A percentile compares a stretch with the other conserved stretches of the same genome.
phyloP scores from a whole-genome alignment of 2,113 vertebrate genomes.

The Lycocorax pyrrhopterus region DNA sequence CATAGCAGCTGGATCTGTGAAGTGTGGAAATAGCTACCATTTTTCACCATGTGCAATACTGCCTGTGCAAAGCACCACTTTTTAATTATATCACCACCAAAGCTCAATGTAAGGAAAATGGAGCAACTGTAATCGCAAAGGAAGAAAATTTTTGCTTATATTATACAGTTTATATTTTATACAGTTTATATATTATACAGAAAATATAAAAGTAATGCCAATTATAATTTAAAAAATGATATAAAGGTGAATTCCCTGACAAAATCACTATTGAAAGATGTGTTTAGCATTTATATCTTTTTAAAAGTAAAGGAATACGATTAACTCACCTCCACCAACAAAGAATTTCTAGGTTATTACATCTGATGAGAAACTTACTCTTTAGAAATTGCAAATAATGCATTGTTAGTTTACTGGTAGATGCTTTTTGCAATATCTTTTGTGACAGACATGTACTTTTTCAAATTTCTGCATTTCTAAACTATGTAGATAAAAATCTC shows the following conservation, averaged over 20 bases:
- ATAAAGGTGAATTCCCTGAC: not conserved
- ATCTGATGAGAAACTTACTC: not conserved
- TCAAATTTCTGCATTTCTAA: not conserved
- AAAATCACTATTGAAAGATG: not conserved
- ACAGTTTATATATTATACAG: too few relatives aligned
- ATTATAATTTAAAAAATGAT: not conserved
- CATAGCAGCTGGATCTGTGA: conserved; percentile 71
- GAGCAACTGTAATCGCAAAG: conserved; percentile 33
- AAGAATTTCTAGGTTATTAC: not conserved
- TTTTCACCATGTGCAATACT: conserved; percentile 69
- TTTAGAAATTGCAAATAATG: not conserved
- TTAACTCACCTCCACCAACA: not conserved
- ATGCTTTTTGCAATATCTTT: not conserved
- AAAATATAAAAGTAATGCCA: conserved; percentile 5
- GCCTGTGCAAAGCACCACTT: conserved; percentile 47
- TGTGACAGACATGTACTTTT: not conserved
- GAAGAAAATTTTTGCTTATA: not conserved
- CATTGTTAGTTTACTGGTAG: not conserved
- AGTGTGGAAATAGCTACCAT: conserved; percentile 77
- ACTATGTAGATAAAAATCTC: not conserved
- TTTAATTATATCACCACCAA: conserved; percentile 65
- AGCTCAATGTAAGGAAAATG: not conserved
- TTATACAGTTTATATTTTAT: not conserved
- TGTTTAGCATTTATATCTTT: not conserved
- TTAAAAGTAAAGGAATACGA: not conserved